Evolutionary conservation across 2,113 vertebrate genomes (phyloP), one percentile per base, ranked within the genome.

Genomic region (Tragelaphus buxtoni): DNA sequence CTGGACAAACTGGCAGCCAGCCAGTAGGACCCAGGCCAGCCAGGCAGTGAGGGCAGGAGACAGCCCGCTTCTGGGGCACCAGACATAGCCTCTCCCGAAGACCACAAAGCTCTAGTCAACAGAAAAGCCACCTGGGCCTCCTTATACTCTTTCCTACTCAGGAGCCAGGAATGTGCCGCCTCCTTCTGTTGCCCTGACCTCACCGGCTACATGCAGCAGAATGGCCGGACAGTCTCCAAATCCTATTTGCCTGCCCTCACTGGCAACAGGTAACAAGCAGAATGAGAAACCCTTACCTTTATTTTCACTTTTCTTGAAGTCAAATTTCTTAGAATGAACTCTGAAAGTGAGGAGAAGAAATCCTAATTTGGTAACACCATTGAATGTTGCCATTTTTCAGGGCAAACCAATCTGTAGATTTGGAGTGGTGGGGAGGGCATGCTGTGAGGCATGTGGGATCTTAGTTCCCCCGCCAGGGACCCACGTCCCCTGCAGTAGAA

Each of bases 321-420:
- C 88, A 91, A 94, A 87, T 69, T 94, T 53, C 94, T 92, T 91
- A 55, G 76, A 96, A 93, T 94, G 88, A 82, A 56, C n/a, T 63
- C 88, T 65, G 47, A 94, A 79, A 63, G 42, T 30, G 16, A 95
- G 20, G 39, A 90, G 18, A 69, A 83, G 65, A 90, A 84, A 88
- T 61, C 65, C 82, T 83, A 83, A 63, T 74, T 69, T 90, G 32
- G 49, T 35, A 76, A 90, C n/a, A 84, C 8, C 8, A 47, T 20
- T 60, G 24, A 89, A 30, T 63, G 20, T 56, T 96, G 60, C 47
- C 53, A 60, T 72, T 69, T 69, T 80, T 90, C 49, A 87, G 65
- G 76, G 45, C 28, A 91, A 20, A 83, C 42, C 14, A 35, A 26
- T 42, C 69, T 72, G 35, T 42, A 11, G 35, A 42, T 12, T 72